phyloP scores from a whole-genome alignment of 2,797 vertebrate genomes.

The Sebastes minor region DNA sequence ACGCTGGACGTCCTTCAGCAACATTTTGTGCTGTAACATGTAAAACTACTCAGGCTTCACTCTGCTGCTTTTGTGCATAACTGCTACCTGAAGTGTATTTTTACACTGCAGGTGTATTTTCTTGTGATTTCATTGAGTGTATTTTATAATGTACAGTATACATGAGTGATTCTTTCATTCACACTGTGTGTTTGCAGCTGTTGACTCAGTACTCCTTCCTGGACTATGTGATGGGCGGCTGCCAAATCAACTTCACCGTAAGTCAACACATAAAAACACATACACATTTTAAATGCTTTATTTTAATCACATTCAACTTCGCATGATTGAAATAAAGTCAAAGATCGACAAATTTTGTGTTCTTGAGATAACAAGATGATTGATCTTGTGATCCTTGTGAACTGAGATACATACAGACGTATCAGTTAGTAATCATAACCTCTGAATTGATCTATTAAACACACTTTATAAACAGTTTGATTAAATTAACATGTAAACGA shows the following conservation, averaged over 20 bases:
- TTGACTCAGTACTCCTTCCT: slow-evolving; percentile 88
- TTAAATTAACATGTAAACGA: neutral
- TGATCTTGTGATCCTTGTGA: neutral
- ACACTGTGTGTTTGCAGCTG: slow-evolving; percentile 71
- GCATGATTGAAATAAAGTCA: neutral
- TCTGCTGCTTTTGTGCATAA: neutral
- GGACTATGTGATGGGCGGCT: slow-evolving; percentile 95
- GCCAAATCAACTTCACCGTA: slow-evolving; percentile 96
- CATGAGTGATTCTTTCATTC: neutral
- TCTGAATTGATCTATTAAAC: neutral
- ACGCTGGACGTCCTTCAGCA: neutral
- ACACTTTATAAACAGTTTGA: neutral
- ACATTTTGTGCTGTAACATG: neutral
- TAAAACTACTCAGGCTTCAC: neutral
- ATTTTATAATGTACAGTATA: neutral
- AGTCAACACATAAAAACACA: slow-evolving; percentile 36
- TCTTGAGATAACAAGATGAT: neutral
- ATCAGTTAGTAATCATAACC: neutral
- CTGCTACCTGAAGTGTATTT: neutral
- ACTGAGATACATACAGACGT: neutral
- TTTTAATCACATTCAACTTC: neutral
- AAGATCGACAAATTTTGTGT: neutral
- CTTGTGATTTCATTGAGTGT: neutral
- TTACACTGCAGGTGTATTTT: neutral
- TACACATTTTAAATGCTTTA: neutral